Evolutionary conservation across 2,113 vertebrate species (phyloP).

Genomic region (Rafetus swinhoei): DNA sequence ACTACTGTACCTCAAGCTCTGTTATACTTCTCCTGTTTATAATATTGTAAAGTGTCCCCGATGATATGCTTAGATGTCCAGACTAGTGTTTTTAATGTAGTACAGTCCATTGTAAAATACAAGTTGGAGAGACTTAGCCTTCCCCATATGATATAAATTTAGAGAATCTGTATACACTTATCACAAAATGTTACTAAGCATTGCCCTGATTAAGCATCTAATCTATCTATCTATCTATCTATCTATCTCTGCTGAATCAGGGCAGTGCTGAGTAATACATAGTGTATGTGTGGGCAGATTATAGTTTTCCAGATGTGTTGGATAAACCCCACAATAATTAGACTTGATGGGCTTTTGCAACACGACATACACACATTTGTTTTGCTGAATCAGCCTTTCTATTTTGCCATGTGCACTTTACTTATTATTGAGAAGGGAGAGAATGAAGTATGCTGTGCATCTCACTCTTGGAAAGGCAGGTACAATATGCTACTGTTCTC

Average conservation of each 20-base stretch:
- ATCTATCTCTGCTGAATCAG: not conserved
- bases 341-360: constrained; percentile 29
- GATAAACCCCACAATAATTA: constrained; percentile 44
- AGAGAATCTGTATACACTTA: not conserved
- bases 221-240: no score
- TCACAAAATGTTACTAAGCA: constrained; percentile 5
- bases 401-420: constrained; percentile 32
- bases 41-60: not conserved
- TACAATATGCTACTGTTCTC: not conserved
- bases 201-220: constrained; percentile 6
- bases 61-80: not conserved
- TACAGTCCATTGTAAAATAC: not conserved
- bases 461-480: not conserved
- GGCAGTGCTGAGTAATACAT: not conserved
- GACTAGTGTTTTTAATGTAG: not conserved
- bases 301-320: not conserved
- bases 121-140: not conserved
- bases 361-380: not conserved
- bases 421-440: constrained; percentile 30
- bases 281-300: no score
- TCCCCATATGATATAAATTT: not conserved
- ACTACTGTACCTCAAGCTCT: not conserved
- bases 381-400: constrained; percentile 11
- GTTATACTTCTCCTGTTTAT: constrained; percentile 9
- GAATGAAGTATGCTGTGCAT: not conserved